Evolutionary conservation across 2,888 invertebrate species (phyloP), one percentile per base, ranked within the genome.

Genomic region (Lasius fuliginosus): DNA sequence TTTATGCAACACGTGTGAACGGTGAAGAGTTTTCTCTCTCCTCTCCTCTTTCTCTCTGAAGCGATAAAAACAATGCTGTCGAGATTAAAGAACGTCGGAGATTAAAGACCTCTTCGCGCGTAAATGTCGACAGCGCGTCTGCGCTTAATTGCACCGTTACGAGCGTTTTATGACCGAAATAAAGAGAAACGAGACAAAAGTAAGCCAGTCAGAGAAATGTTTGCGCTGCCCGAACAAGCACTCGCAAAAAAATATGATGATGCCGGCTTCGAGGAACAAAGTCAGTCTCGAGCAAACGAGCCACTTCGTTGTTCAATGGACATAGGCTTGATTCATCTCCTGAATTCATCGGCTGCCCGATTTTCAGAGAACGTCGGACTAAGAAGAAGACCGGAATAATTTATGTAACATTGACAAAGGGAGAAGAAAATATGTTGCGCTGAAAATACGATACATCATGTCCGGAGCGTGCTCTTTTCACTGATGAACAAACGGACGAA

Each of bases 361-460:
- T 71, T 74, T 60, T 30, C 40, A 42, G 30, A 30, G 23, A n/a
- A 46, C 12, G 60, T 27, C 42, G 74, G 36, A 53, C 56, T 56
- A 27, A 77, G n/a, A 67, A n/a, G 40, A 8, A 18, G 40, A 18
- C 5, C 40, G 15, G n/a, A 56, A 67, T 67, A 77, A 77, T 67
- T 67, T 30, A n/a, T 67, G 27, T 81, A 82, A 83, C 85, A 64
- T 85, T 76, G 71, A 46, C 23, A 36, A 53, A 53, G n/a, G n/a
- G n/a, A 53, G n/a, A 53, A 79, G 56, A 64, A 75, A 40, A 40
- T 56, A 27, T 18, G 27, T 67, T 56, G 33, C 23, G 18, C 23
- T 23, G 64, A 75, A 75, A 75, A 30, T 56, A 64, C 53, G 71
- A 62, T 76, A 36, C 49, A 74, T 86, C 64, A 77, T 67, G 71